These are phyloP conservation scores for Uromys caudimaculatus DNA, from an alignment of 2,797 vertebrate species.

Conservation along the genomic window DNA sequence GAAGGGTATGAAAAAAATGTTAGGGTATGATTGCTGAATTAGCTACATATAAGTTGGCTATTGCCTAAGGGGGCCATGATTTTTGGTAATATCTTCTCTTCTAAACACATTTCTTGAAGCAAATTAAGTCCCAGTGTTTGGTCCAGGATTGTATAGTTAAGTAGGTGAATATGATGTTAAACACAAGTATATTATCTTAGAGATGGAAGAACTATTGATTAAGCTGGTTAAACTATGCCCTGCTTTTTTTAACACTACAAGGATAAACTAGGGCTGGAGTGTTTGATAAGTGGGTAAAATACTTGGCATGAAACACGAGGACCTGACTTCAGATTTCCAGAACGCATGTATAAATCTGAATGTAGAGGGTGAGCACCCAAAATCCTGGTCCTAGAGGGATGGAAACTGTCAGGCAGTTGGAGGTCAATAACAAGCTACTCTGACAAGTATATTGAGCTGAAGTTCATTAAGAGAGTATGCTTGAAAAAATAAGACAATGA, in stretches of 20 bases:
- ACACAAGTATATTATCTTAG: background rate
- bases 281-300: background rate
- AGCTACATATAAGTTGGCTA: background rate
- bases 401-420: background rate
- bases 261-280: background rate
- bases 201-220: background rate
- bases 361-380: background rate
- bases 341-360: background rate
- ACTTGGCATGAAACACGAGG: background rate
- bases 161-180: background rate
- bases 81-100: background rate
- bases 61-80: background rate
- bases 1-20: slow-evolving; percentile 23
- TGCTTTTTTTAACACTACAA: background rate
- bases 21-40: background rate
- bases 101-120: background rate
- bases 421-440: background rate
- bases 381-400: background rate
- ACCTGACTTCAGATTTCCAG: background rate
- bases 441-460: background rate
- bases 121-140: no score
- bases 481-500: background rate
- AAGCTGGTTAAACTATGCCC: background rate
- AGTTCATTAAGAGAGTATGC: background rate
- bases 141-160: background rate